Base-by-base conservation (phyloP, 1,140 invertebrate genomes). In the Manduca sexta region DNA sequence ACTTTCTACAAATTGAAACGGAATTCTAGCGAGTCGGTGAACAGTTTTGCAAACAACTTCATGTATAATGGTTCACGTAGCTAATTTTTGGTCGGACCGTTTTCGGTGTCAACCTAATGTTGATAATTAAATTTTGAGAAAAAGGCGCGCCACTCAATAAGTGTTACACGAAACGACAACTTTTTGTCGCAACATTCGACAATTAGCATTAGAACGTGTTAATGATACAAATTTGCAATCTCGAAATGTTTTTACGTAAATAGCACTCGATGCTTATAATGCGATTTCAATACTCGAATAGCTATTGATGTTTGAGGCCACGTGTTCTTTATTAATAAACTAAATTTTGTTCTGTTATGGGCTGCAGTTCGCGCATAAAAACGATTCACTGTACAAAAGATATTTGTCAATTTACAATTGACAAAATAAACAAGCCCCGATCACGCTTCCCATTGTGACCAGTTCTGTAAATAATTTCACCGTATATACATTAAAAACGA, bases 101-200 rank as follows among this genome's bases (percentile, higher is more conserved):
- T 60, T 72, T 74, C 61, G 62, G 72, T 79, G 75, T 76, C 77
- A 65, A 58, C 48, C 67, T 73, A 79, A 81, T 73, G 60, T 57
- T 53, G 79, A 77, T 85, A 85, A 85, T 85, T 79, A 83, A 80
- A 82, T 82, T 79, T 80, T 69, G 69, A 69, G 64, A 73, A 80
- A 71, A 75, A 77, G 68, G 57, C 58, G 64, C 64, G 61, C 64
- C 53, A 60, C 66, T 64, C 79, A 77, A 81, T 81, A 84, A 73
- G 72, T 75, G 69, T 69, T 65, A 82, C 79, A 82, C 76, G 82
- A 74, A 65, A 53, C 59, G 53, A 52, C 52, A 51, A 57, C 52
- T 69, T 45, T 76, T 72, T 69, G 70, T 68, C 60, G 61, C 58
- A 66, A 62, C 63, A 43, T 53, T 53, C 35, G 46, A 70, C 70